A percentile compares a stretch with the other conserved stretches of the same genome.
Evolutionary conservation across 2,888 invertebrate species (phyloP).

Genomic region (Synanthedon myopaeformis): DNA sequence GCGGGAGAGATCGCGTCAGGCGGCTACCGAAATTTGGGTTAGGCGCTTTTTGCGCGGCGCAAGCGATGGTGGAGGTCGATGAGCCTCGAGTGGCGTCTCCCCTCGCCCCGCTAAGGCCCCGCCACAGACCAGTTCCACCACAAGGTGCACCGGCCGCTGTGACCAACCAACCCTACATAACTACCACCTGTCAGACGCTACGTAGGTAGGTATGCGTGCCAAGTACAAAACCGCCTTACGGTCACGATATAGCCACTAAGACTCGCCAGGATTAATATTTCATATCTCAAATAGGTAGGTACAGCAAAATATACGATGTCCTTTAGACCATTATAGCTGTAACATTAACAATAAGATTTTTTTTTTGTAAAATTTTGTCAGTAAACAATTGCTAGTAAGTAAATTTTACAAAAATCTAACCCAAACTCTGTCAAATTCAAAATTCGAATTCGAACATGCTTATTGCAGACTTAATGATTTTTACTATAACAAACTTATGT

Average conservation of each 20-base stretch:
- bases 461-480: too few relatives aligned
- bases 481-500: too few relatives aligned
- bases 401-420: too few relatives aligned
- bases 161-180: slow-evolving; percentile 52
- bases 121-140: slow-evolving; percentile 57
- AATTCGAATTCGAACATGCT: too few relatives aligned
- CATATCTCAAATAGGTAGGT: not conserved
- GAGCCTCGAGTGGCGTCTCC: slow-evolving; percentile 27
- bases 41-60: slow-evolving; percentile 55
- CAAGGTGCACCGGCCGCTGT: slow-evolving; percentile 61
- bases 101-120: slow-evolving; percentile 19
- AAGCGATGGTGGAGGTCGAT: slow-evolving; percentile 49
- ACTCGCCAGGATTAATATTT: not conserved
- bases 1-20: slow-evolving; percentile 52
- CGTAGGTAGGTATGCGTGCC: not conserved
- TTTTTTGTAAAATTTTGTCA: too few relatives aligned
- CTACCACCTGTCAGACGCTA: slow-evolving; percentile 65
- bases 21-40: slow-evolving; percentile 66
- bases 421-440: too few relatives aligned
- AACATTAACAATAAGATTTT: too few relatives aligned
- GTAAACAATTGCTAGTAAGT: too few relatives aligned
- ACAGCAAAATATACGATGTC: too few relatives aligned
- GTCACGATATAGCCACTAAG: not conserved
- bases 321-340: too few relatives aligned
- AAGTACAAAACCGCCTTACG: not conserved